These are phyloP conservation scores for Scaptomyza graminum DNA, from an alignment of 1,140 invertebrate genomes.

Conservation along the genomic window DNA sequence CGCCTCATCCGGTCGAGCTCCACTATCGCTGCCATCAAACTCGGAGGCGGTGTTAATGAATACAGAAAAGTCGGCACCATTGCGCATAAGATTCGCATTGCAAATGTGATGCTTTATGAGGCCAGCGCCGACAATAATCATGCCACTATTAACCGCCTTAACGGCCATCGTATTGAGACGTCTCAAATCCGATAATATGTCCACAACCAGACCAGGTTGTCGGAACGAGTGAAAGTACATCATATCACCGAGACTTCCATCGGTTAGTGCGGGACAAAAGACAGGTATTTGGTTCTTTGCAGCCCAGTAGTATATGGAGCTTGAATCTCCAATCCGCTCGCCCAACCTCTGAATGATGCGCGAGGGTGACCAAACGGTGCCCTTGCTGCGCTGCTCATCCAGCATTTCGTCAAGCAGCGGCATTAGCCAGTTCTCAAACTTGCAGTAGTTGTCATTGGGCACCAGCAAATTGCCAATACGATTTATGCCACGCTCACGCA, in stretches of 20 bases:
- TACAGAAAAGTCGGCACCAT: slow-evolving; percentile 98
- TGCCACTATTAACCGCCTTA: slow-evolving; percentile 95
- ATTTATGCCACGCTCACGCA: slow-evolving; percentile 96
- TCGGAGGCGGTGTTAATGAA: slow-evolving; percentile 99
- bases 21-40: slow-evolving; percentile 99
- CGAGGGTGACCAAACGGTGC: slow-evolving; percentile 96
- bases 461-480: slow-evolving; percentile 98
- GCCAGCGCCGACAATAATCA: slow-evolving; percentile 98
- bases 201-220: slow-evolving; percentile 95
- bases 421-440: slow-evolving; percentile 99
- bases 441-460: slow-evolving; percentile 99
- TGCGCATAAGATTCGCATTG: slow-evolving; percentile 99
- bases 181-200: slow-evolving; percentile 96
- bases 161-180: slow-evolving; percentile 97
- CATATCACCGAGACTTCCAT: slow-evolving; percentile 99
- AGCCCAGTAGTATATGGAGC: slow-evolving; percentile 99
- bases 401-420: slow-evolving; percentile 97
- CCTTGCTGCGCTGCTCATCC: slow-evolving; percentile 91
- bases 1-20: slow-evolving; percentile 98
- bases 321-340: slow-evolving; percentile 94
- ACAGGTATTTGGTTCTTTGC: slow-evolving; percentile 99
- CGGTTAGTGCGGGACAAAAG: slow-evolving; percentile 98
- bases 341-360: slow-evolving; percentile 94
- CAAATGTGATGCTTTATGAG: slow-evolving; percentile 99
- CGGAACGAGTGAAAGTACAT: slow-evolving; percentile 99